A percentile compares a stretch with the other conserved stretches of the same genome.
These are phyloP conservation scores for Spodoptera litura DNA, from an alignment of 1,140 invertebrate genomes.

Conservation along the genomic window DNA sequence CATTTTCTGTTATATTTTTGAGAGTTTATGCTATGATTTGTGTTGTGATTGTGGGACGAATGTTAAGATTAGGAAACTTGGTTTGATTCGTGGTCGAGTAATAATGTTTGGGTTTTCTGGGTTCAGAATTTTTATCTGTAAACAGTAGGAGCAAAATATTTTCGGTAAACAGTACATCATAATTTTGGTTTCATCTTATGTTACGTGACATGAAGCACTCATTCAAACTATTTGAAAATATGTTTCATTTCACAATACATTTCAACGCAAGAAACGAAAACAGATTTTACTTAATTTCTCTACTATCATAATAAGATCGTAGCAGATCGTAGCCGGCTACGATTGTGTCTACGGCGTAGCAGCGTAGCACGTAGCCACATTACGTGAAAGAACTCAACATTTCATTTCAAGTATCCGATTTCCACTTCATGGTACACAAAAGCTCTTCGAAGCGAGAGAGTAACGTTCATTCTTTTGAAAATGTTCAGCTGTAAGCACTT, in stretches of 20 bases:
- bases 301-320: not conserved
- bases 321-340: constrained; percentile 17
- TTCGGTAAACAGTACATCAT: too few species aligned
- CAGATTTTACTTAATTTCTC: not conserved
- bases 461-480: constrained; percentile 40
- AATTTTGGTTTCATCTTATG: too few species aligned
- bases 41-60: not conserved
- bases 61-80: too few species aligned
- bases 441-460: constrained; percentile 28
- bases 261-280: not conserved
- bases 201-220: too few species aligned
- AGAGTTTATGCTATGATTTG: not conserved
- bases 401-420: constrained; percentile 42
- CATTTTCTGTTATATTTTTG: not conserved
- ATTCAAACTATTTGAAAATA: too few species aligned
- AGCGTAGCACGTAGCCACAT: constrained; percentile 36
- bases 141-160: too few species aligned
- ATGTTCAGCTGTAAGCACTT: constrained; percentile 32
- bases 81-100: too few species aligned
- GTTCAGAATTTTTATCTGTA: too few species aligned
- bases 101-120: too few species aligned
- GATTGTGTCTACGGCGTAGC: constrained; percentile 35
- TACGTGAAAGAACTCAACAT: constrained; percentile 31
- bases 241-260: too few species aligned
- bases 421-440: constrained; percentile 35